A percentile compares a stretch with the other conserved stretches of the same genome.
Evolutionary conservation across 1,140 invertebrate genomes (phyloP).

Genomic region (Ostrea edulis): DNA sequence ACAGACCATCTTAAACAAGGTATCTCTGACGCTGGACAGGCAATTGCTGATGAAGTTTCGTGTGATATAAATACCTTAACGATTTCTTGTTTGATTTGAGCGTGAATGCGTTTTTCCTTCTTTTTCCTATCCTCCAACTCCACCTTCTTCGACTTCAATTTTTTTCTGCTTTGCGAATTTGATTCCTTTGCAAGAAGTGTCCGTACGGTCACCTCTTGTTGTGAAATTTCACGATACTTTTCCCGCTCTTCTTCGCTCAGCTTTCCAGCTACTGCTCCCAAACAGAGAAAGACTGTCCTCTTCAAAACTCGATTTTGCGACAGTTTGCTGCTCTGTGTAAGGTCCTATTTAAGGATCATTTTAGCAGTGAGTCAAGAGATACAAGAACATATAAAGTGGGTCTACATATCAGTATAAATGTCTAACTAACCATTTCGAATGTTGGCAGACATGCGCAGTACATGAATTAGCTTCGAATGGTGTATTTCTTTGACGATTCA

Average conservation of each 20-base stretch:
- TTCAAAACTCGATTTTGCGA: not conserved
- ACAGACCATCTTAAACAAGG: too few relatives aligned
- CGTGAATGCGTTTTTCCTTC: slow-evolving; percentile 2
- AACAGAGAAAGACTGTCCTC: slow-evolving; percentile 41
- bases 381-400: too few relatives aligned
- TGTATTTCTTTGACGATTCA: too few relatives aligned
- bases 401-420: too few relatives aligned
- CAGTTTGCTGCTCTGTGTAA: slow-evolving; percentile 22
- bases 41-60: too few relatives aligned
- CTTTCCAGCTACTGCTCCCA: slow-evolving; percentile 48
- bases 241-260: slow-evolving; percentile 35
- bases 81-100: slow-evolving; percentile 50
- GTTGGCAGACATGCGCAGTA: too few relatives aligned
- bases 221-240: not conserved
- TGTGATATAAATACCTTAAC: slow-evolving; percentile 35
- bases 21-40: too few relatives aligned
- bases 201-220: slow-evolving; percentile 24
- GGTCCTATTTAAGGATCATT: slow-evolving; percentile 41
- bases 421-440: too few relatives aligned
- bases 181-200: slow-evolving; percentile 24
- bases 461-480: too few relatives aligned
- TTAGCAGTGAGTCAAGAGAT: too few relatives aligned
- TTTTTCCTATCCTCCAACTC: slow-evolving; percentile 39
- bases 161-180: not conserved
- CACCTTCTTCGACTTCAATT: slow-evolving; percentile 31